A percentile compares a stretch with the other conserved stretches of the same genome.
Conservation (phyloP, 1,140 invertebrate species). For the Calycopis cecrops region DNA sequence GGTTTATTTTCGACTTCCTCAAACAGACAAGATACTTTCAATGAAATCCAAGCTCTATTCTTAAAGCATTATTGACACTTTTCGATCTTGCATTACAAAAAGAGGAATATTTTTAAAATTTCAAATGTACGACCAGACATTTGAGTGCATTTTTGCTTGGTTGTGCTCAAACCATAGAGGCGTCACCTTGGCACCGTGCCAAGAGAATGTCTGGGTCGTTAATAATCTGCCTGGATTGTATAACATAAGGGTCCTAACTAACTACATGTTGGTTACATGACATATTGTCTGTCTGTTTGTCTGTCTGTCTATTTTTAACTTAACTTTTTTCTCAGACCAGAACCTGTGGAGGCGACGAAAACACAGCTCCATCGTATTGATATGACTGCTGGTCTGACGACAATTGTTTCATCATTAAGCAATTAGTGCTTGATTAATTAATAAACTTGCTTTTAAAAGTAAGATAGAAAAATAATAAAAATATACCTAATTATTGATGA, state of each 20-base stretch:
- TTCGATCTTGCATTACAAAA: no score
- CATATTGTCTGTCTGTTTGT: no score
- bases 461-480: no score
- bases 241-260: slow-evolving; percentile 13
- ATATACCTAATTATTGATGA: no score
- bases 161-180: slow-evolving; percentile 23
- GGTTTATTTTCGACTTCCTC: slow-evolving; percentile 33
- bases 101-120: slow-evolving; percentile 12
- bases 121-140: slow-evolving; percentile 13
- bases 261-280: not conserved
- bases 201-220: slow-evolving; percentile 34
- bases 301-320: no score
- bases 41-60: slow-evolving; percentile 4
- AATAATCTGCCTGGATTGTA: slow-evolving; percentile 15
- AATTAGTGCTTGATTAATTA: no score
- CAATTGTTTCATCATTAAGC: no score
- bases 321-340: no score
- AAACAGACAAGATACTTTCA: slow-evolving; percentile 10
- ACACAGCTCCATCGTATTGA: no score
- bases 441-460: no score
- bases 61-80: not conserved
- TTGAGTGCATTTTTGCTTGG: slow-evolving; percentile 29
- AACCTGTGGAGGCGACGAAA: no score
- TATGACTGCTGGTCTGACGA: no score
- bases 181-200: slow-evolving; percentile 43